phyloP scores from a whole-genome alignment of 2,888 invertebrate genomes.

The Eustalomyia histrio region DNA sequence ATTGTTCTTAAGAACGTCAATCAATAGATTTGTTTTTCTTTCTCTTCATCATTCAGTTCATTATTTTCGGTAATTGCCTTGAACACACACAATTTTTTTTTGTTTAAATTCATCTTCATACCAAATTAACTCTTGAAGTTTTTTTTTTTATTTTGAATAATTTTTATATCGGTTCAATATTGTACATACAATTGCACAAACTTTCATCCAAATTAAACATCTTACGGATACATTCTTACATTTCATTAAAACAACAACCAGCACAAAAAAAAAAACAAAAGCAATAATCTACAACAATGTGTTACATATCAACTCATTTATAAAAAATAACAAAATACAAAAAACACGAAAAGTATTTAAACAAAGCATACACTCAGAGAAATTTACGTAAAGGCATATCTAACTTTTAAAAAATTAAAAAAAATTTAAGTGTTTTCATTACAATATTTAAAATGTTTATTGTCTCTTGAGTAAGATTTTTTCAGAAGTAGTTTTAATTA shows the following conservation, averaged over 20 bases:
- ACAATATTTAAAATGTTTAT: no score
- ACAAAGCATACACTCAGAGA: neutral
- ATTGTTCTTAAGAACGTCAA: constrained; percentile 49
- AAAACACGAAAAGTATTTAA: constrained; percentile 26
- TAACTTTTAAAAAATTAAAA: no score
- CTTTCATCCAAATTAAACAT: constrained; percentile 21
- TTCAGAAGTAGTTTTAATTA: no score
- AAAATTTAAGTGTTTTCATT: no score
- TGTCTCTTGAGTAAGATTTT: no score
- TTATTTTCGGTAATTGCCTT: constrained; percentile 47
- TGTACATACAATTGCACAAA: neutral
- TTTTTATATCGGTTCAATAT: constrained; percentile 27
- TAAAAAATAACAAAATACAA: constrained; percentile 25
- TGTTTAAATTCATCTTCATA: constrained; percentile 38
- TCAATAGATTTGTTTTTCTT: constrained; percentile 41
- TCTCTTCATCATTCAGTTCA: constrained; percentile 22
- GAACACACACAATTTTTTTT: constrained; percentile 43
- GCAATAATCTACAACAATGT: constrained; percentile 48
- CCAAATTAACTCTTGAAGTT: constrained; percentile 51
- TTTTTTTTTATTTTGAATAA: constrained; percentile 17
- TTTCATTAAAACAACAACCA: constrained; percentile 4
- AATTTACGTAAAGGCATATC: neutral
- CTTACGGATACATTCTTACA: constrained; percentile 42
- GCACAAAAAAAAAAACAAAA: constrained; percentile 19
- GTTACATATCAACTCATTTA: constrained; percentile 61